Evolutionary conservation across 1,140 invertebrate species (phyloP).

Genomic region (Drosophila nasuta): DNA sequence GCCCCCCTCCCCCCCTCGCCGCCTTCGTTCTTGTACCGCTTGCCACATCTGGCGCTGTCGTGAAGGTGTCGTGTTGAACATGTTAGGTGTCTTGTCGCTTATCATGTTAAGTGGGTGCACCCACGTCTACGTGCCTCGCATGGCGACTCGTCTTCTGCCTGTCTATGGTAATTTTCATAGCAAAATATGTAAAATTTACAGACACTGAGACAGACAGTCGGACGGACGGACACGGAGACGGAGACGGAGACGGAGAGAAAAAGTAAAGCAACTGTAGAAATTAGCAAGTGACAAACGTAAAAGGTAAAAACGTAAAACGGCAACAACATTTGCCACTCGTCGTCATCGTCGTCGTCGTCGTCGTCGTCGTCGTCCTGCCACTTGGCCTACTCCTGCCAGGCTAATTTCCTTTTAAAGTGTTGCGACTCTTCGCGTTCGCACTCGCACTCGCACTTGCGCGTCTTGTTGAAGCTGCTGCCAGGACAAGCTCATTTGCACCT

Average conservation of each 20-base stretch:
- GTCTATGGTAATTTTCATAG: constrained; percentile 79
- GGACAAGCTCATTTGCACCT: constrained; percentile 83
- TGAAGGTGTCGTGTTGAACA: constrained; percentile 82
- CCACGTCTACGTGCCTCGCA: constrained; percentile 73
- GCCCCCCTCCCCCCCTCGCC: not conserved
- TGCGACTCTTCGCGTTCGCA: constrained; percentile 56
- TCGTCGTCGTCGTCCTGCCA: constrained; percentile 56
- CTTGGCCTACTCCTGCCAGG: constrained; percentile 79
- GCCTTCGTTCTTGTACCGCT: not conserved
- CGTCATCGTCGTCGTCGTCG: not conserved
- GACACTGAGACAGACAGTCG: constrained; percentile 21
- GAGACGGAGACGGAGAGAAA: constrained; percentile 18
- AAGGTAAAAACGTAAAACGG: constrained; percentile 41
- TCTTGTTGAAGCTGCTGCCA: constrained; percentile 47
- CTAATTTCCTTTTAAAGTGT: constrained; percentile 81
- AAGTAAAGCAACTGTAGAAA: constrained; percentile 67
- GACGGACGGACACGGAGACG: constrained; percentile 13
- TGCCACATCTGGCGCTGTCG: constrained; percentile 59
- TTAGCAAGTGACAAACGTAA: constrained; percentile 64
- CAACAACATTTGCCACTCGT: constrained; percentile 77
- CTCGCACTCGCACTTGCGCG: constrained; percentile 4
- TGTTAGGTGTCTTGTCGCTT: constrained; percentile 83
- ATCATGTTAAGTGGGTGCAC: constrained; percentile 81
- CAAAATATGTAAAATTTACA: constrained; percentile 78
- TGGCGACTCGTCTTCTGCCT: constrained; percentile 35